Evolutionary conservation across 1,140 invertebrate genomes (phyloP), one percentile per base, ranked within the genome.

Genomic region (Helicoverpa zea): DNA sequence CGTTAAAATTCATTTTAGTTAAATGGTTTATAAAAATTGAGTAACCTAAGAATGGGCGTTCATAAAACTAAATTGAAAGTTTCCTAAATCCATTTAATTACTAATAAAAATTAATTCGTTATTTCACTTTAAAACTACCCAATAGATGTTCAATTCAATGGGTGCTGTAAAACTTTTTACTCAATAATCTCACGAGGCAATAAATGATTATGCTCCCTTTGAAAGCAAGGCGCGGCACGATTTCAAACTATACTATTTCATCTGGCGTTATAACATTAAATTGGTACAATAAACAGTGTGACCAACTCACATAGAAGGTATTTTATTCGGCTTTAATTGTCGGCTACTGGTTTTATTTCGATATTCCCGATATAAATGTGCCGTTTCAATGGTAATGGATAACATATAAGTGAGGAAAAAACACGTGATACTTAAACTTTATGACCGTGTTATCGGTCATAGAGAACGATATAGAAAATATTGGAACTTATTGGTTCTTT

Each of bases 321-420:
- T 18, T 58, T 74, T 47, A 74, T 47, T 18, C 35, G 11, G n/a
- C 11, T 59, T 51, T 76, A 49, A 76, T 61, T 51, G 18, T 49
- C 43, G n/a, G 73, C 73, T 76, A 63, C 56, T 63, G 73, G 35
- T 63, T 75, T 63, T 61, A 76, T 76, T 76, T 76, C 16, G 30
- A 51, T 61, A 29, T 61, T 76, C n/a, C 18, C 14, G 43, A 61
- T 59, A n/a, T 47, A 73, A 73, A 74, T 13, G 73, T n/a, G 16
- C 63, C 73, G 47, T 58, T 23, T 76, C 14, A 73, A 63, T 70
- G 47, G 66, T 52, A 70, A 70, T 70, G 66, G 66, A 12, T 52
- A 14, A 49, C 51, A 61, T 61, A 63, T 18, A 73, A 73, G 70
- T 73, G 70, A 43, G 7, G 52, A 18, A 14, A 68, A 54, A 56